Conservation (phyloP, 2,888 invertebrate species). For the Baronia brevicornis region DNA sequence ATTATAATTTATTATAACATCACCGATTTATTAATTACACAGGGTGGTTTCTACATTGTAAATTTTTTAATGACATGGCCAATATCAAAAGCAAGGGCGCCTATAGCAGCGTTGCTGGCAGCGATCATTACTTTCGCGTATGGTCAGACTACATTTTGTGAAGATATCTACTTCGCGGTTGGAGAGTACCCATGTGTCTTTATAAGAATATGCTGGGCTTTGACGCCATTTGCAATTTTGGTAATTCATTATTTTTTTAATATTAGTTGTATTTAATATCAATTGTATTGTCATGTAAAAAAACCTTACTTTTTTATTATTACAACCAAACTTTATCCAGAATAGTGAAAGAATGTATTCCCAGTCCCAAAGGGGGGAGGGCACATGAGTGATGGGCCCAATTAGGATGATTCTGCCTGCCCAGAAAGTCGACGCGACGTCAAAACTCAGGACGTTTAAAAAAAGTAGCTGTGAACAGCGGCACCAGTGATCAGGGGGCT, state of each 20-base stretch:
- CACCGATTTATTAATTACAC: slow-evolving; percentile 12
- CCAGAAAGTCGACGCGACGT: too few relatives aligned
- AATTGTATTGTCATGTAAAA: too few relatives aligned
- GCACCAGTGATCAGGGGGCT: too few relatives aligned
- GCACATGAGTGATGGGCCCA: too few relatives aligned
- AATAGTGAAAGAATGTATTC: too few relatives aligned
- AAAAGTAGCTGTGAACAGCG: too few relatives aligned
- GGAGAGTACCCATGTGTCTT: slow-evolving; percentile 59
- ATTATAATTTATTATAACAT: neutral
- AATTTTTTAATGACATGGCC: slow-evolving; percentile 58
- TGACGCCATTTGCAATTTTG: slow-evolving; percentile 42
- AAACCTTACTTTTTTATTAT: too few relatives aligned
- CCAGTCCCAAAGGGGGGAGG: too few relatives aligned
- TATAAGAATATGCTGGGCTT: slow-evolving; percentile 55
- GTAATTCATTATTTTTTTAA: slow-evolving; percentile 27
- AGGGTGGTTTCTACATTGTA: slow-evolving; percentile 56
- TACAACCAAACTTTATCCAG: too few relatives aligned
- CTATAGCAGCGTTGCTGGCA: slow-evolving; percentile 35
- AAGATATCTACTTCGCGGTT: slow-evolving; percentile 52
- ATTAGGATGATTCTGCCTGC: too few relatives aligned
- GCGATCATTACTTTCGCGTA: slow-evolving; percentile 45
- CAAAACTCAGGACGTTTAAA: too few relatives aligned
- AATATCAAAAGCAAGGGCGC: slow-evolving; percentile 39
- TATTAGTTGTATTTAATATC: too few relatives aligned
- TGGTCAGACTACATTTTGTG: slow-evolving; percentile 59